Evolutionary conservation across 23 tunicate genomes (phyloP).

Genomic region (Phallusia fumigata): DNA sequence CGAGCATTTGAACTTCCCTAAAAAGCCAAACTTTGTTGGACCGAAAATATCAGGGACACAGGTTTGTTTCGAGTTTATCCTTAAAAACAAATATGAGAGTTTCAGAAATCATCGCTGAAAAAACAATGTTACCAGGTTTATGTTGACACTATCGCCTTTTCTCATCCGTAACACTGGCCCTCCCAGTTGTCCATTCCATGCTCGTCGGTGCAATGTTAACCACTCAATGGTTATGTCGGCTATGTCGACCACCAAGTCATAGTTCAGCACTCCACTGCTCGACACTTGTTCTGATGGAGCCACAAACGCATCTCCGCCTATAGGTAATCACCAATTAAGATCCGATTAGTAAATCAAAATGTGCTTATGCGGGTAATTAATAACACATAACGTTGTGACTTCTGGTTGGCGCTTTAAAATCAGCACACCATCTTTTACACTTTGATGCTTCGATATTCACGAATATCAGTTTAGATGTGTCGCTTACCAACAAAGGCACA

Average conservation of each 20-base stretch:
- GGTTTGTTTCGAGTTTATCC: too few relatives aligned
- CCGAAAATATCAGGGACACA: too few relatives aligned
- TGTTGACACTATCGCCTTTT: not conserved
- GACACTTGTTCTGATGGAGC: not conserved
- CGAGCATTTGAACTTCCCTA: too few relatives aligned
- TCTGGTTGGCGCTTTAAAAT: too few relatives aligned
- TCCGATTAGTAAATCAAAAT: too few relatives aligned
- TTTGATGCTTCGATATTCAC: too few relatives aligned
- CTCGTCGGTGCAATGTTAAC: not conserved
- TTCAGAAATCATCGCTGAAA: too few relatives aligned
- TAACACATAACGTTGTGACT: too few relatives aligned
- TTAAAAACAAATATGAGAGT: too few relatives aligned
- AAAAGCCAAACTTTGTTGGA: too few relatives aligned
- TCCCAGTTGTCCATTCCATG: not conserved
- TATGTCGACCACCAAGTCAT: not conserved
- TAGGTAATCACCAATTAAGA: not conserved
- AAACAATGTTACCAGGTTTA: not conserved
- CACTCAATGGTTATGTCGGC: slow-evolving; percentile 13
- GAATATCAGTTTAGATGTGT: not conserved
- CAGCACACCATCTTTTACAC: too few relatives aligned
- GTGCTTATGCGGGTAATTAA: too few relatives aligned
- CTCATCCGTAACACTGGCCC: slow-evolving; percentile 1
- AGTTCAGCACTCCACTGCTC: not conserved
- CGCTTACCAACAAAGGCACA: slow-evolving; percentile 10
- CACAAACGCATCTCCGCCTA: slow-evolving; percentile 4